Evolutionary conservation across 1,140 invertebrate species (phyloP), one percentile per base, ranked within the genome.

Genomic region (Lineus longissimus): DNA sequence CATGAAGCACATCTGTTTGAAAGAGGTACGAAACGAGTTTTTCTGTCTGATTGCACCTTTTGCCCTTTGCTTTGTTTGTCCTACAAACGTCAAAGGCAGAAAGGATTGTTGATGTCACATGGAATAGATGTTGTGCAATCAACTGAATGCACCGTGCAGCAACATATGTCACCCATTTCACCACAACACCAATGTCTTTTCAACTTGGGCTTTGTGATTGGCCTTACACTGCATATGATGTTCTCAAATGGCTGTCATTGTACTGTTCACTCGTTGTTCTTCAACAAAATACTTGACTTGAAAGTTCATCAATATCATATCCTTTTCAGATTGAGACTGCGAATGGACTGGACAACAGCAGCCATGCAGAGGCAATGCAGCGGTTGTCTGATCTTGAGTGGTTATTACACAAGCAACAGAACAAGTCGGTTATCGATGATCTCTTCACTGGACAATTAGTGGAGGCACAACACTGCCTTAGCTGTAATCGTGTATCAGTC

Each of bases 291-390:
- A n/a, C n/a, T n/a, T n/a, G n/a, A n/a, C n/a, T n/a, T n/a, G n/a
- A n/a, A n/a, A n/a, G n/a, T 7, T 51, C n/a, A 4, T 27, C 47
- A 51, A 4, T 51, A 9, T 51, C 6, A 4, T 51, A 7, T 54
- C 27, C 62, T 31, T 69, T 72, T 19, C 67, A 80, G 78, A 81
- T 81, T 67, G 69, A 72, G 43, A 51, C 63, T 55, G 76, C 77
- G 2, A 74, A 79, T 70, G 77, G 79, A 15, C 62, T 81, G 25
- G 67, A 77, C 30, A 77, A 72, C 41, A 71, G 74, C 36, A 73
- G 69, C n/a, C 78, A 79, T 66, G 77, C 76, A 36, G 77, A 81
- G 56, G 69, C 76, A 17, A 75, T 79, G 23, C 79, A 81, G 61
- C 66, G 76, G 17, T 62, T 79, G 31, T 76, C 76, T 2, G 77